Conservation (phyloP, 1,140 invertebrate genomes). For the Drosophila lacertosa region DNA sequence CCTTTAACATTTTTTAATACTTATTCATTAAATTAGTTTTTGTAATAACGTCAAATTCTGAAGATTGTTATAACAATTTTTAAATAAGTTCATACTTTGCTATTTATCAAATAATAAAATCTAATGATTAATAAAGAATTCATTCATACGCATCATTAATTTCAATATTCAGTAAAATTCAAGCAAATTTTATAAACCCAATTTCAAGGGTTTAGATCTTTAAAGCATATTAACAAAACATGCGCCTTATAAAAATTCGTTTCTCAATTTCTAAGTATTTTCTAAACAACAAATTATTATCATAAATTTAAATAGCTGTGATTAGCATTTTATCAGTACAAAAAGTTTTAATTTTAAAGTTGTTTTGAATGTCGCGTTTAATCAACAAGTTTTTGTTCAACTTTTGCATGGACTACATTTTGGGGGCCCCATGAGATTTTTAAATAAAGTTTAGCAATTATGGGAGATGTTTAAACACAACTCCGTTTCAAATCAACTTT, state of each 20-base stretch:
- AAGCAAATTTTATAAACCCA: too few relatives aligned
- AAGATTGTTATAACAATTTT: too few relatives aligned
- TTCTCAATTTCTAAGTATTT: background rate
- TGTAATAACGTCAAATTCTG: too few relatives aligned
- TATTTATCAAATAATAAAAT: too few relatives aligned
- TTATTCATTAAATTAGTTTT: too few relatives aligned
- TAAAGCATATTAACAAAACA: background rate
- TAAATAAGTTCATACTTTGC: too few relatives aligned
- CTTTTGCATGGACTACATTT: background rate
- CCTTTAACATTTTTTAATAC: too few relatives aligned
- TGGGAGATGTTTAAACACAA: background rate
- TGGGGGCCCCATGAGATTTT: background rate
- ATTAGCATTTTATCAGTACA: background rate
- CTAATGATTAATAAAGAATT: too few relatives aligned
- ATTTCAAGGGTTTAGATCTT: too few relatives aligned
- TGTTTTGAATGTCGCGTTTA: background rate
- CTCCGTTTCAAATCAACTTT: slow-evolving; percentile 14
- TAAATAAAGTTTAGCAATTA: background rate
- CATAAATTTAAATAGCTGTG: background rate
- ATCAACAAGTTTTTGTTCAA: background rate
- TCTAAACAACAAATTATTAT: background rate
- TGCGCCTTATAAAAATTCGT: background rate
- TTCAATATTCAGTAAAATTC: too few relatives aligned
- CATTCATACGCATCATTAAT: too few relatives aligned
- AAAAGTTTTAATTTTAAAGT: background rate